phyloP scores from a whole-genome alignment of 2,113 vertebrate species.

The Xyrauchen texanus region DNA sequence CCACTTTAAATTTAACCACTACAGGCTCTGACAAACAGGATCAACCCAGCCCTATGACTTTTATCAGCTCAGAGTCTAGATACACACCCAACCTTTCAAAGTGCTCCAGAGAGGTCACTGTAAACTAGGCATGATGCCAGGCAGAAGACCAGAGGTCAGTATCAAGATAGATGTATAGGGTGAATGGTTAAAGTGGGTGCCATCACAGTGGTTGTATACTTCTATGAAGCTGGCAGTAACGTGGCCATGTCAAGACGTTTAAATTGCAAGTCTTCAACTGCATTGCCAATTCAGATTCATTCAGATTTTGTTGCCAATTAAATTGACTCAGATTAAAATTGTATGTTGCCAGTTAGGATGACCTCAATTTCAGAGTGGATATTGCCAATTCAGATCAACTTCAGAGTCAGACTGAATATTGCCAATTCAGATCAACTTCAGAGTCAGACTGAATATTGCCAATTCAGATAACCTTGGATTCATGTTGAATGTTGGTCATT shows the following conservation, averaged over 20 bases:
- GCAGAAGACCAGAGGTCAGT: constrained; percentile 62
- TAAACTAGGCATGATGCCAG: constrained; percentile 40
- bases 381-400: too few species aligned
- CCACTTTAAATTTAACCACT: constrained; percentile 72
- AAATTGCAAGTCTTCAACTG: not conserved
- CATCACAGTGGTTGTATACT: not conserved
- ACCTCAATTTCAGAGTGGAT: too few species aligned
- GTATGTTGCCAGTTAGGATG: too few species aligned
- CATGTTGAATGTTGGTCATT: not conserved
- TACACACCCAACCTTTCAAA: constrained; percentile 80
- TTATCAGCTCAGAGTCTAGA: constrained; percentile 74
- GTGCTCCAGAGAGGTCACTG: constrained; percentile 57
- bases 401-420: too few species aligned
- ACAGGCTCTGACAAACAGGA: constrained; percentile 50
- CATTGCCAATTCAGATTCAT: not conserved
- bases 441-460: not conserved
- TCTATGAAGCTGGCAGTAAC: constrained; percentile 32
- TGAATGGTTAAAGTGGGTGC: too few species aligned
- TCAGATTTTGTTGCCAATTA: not conserved
- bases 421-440: too few species aligned
- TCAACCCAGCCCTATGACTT: constrained; percentile 73
- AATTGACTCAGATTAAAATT: too few species aligned
- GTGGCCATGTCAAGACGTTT: not conserved
- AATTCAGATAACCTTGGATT: not conserved
- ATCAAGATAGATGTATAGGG: constrained; percentile 10